Evolutionary conservation across 1,140 invertebrate genomes (phyloP).

Genomic region (Zaprionus camerounensis): DNA sequence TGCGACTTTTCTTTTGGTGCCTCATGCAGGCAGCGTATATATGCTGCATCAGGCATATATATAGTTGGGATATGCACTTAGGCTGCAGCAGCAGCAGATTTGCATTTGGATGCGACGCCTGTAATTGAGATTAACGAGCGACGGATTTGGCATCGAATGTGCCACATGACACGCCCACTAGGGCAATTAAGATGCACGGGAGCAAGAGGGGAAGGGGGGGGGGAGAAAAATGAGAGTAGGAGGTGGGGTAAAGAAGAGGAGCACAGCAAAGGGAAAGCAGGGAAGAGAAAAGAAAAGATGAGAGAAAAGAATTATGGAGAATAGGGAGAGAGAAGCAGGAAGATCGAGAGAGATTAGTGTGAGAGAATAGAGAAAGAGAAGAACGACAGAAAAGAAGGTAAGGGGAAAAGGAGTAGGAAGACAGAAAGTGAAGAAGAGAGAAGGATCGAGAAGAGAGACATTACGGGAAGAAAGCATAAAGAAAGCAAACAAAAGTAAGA

Average conservation of each 20-base stretch:
- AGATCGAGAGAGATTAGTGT: neutral
- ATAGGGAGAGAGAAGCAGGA: neutral
- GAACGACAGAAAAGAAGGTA: neutral
- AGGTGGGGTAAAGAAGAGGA: neutral
- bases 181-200: conserved; percentile 9
- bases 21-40: neutral
- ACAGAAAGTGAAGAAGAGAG: too few species aligned
- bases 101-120: conserved; percentile 9
- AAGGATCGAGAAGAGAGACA: too few species aligned
- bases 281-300: neutral
- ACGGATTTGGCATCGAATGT: conserved; percentile 18
- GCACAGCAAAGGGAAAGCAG: too few species aligned
- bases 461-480: neutral
- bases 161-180: conserved; percentile 13
- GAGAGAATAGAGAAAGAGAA: neutral
- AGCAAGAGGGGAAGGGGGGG: neutral
- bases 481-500: neutral
- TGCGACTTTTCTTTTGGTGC: conserved; percentile 47
- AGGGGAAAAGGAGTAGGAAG: too few species aligned
- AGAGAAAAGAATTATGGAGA: neutral
- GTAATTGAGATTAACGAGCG: conserved; percentile 41
- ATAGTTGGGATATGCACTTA: neutral
- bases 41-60: neutral
- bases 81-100: neutral
- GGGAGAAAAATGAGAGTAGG: neutral